These are phyloP conservation scores for Riptortus pedestris DNA, from an alignment of 1,140 invertebrate species.

Conservation along the genomic window DNA sequence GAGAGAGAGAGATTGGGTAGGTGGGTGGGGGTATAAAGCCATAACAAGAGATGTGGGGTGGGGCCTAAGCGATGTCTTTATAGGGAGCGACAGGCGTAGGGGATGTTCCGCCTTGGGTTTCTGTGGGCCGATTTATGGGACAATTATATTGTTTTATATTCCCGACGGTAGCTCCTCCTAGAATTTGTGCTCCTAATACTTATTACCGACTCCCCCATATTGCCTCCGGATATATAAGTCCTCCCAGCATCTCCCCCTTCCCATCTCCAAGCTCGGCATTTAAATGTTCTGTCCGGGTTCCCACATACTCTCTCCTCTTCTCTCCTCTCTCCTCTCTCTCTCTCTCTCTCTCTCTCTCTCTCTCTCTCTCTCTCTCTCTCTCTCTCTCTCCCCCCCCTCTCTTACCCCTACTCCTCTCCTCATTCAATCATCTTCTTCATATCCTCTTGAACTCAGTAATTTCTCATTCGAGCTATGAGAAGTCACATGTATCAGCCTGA, in stretches of 20 bases:
- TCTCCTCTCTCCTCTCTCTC: background rate
- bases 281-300: background rate
- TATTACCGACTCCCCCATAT: constrained; percentile 5
- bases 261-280: background rate
- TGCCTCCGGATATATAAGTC: background rate
- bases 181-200: constrained; percentile 7
- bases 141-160: constrained; percentile 10
- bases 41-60: too few species aligned
- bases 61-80: too few species aligned
- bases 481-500: too few species aligned
- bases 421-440: too few species aligned
- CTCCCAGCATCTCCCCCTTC: too few species aligned
- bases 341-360: background rate
- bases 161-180: constrained; percentile 3
- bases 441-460: too few species aligned
- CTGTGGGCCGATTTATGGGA: background rate
- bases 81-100: background rate
- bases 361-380: too few species aligned
- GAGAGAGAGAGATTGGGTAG: too few species aligned
- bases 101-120: background rate
- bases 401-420: too few species aligned
- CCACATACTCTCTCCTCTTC: background rate
- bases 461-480: too few species aligned
- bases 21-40: too few species aligned
- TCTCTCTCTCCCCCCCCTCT: too few species aligned